Conservation (phyloP, 1,140 invertebrate species). For the Bombus confusus region DNA sequence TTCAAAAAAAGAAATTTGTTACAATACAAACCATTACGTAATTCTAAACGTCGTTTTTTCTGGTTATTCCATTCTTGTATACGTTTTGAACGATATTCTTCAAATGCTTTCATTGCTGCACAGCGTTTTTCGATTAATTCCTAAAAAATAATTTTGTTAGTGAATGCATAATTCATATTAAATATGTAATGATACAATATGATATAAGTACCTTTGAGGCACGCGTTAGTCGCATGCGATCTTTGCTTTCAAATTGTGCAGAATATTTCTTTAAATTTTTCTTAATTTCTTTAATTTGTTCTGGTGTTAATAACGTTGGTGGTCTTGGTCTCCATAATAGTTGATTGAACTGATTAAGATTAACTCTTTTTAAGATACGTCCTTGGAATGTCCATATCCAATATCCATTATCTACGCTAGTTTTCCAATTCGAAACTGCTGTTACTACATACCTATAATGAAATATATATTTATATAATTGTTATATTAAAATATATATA, state of each 20-base stretch:
- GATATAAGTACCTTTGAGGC: constrained; percentile 91
- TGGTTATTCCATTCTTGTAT: constrained; percentile 89
- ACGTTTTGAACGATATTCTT: constrained; percentile 90
- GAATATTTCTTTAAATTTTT: constrained; percentile 99
- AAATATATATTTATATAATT: constrained; percentile 3
- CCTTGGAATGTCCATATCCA: constrained; percentile 99
- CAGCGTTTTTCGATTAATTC: constrained; percentile 97
- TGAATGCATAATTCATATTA: not conserved
- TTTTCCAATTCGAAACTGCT: constrained; percentile 96
- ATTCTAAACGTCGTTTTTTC: constrained; percentile 90
- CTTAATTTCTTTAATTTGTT: constrained; percentile 96
- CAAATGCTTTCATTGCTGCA: constrained; percentile 93
- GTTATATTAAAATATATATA: not conserved
- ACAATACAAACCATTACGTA: constrained; percentile 91
- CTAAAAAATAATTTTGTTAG: constrained; percentile 75
- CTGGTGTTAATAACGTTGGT: constrained; percentile 90
- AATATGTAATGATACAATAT: not conserved
- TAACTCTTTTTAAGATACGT: constrained; percentile 90
- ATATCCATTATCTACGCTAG: constrained; percentile 97
- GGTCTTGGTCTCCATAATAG: constrained; percentile 98
- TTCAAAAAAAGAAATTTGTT: not conserved
- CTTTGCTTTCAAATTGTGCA: constrained; percentile 97
- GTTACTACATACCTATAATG: constrained; percentile 92
- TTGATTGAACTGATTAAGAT: constrained; percentile 96
- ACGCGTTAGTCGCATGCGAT: constrained; percentile 94